Evolutionary conservation across 2,797 vertebrate genomes (phyloP), one percentile per base, ranked within the genome.

Genomic region (Delichon dasypus): DNA sequence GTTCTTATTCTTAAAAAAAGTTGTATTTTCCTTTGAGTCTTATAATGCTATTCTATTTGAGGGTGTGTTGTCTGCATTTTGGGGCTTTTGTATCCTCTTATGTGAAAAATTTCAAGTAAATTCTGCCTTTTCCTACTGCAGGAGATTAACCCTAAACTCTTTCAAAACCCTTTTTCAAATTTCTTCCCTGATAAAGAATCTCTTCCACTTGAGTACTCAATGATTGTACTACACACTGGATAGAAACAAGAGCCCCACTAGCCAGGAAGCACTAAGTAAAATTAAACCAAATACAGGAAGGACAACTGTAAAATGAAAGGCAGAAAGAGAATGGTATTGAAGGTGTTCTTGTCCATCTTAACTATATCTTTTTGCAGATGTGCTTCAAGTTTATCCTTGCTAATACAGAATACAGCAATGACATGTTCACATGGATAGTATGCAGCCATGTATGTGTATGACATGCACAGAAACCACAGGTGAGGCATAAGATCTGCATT

Each of bases 391-490:
- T 70, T 70, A 17, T 48, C 29, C 29, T n/a, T 50, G 18, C 16
- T 53, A 14, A 53, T 68, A 44, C 6, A 34, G 58, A 72, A 67
- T 5, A 58, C 23, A 47, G 45, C 26, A 62, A 11, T 26, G 58
- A 4, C 16, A 13, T 3, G 0, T 47, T 60, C 3, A 20, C 16
- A 20, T 13, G 21, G 38, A 7, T 21, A 38, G 20, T 17, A 6
- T 16, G 14, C 29, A 44, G 14, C 34, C 7, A 1, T 48, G 27
- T 7, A 1, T 48, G 27, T 7, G 3, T 77, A 5, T 20, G n/a
- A 32, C 30, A 11, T 19, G 18, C 25, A 50, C 15, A 67, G 64
- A 47, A 90, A 45, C 32, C 62, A 44, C 32, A 38, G 21, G 16
- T 61, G 23, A 62, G 40, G 22, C 10, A 3, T 47, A 44, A 71